These are phyloP conservation scores for Cygnus buccinator DNA, from an alignment of 2,113 vertebrate species.

Conservation along the genomic window DNA sequence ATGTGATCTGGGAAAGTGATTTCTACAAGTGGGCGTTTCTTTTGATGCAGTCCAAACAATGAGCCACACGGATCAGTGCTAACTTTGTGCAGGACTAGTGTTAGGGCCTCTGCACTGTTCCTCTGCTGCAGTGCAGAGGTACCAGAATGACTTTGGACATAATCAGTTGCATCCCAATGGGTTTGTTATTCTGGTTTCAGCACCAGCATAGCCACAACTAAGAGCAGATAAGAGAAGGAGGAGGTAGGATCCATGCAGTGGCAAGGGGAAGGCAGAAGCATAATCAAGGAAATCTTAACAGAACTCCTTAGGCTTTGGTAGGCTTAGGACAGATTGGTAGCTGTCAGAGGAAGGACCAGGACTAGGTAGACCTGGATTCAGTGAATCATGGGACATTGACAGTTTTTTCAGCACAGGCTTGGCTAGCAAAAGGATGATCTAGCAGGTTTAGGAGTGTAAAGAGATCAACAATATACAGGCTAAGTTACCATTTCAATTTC, in stretches of 20 bases:
- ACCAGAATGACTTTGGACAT: neutral
- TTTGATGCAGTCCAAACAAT: neutral
- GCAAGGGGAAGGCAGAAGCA: neutral
- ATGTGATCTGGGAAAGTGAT: neutral
- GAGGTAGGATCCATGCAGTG: neutral
- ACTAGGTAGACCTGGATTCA: neutral
- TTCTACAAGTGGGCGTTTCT: neutral
- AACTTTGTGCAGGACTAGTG: neutral
- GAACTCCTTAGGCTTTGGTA: neutral
- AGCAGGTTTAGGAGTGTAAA: neutral
- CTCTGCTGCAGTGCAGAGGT: neutral
- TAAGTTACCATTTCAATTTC: neutral
- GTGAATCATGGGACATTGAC: neutral
- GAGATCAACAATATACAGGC: neutral
- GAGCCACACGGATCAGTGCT: neutral
- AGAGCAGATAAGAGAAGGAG: neutral
- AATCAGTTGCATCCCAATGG: neutral
- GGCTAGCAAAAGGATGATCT: neutral
- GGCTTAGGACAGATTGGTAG: neutral
- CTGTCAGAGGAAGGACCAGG: neutral
- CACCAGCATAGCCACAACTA: neutral
- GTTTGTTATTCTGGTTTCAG: neutral
- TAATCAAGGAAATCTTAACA: neutral
- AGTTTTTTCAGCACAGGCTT: neutral
- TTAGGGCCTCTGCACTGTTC: neutral